Evolutionary conservation across 1,140 invertebrate genomes (phyloP).

Genomic region (Phocides pigmalion): DNA sequence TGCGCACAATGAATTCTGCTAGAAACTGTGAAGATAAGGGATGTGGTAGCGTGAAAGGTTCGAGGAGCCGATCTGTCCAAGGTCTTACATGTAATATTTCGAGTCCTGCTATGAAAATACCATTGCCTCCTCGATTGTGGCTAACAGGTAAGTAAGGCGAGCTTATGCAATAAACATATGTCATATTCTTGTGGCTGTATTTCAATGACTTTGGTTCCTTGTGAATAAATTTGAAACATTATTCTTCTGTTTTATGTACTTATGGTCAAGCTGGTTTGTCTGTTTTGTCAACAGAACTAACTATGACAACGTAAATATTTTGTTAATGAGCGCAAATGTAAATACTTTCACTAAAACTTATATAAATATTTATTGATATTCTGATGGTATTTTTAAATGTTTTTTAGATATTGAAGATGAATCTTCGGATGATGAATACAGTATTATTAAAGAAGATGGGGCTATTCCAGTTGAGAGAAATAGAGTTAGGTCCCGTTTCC

Average conservation of each 20-base stretch:
- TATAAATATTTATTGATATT: not conserved
- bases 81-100: slow-evolving; percentile 56
- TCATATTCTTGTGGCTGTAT: slow-evolving; percentile 4
- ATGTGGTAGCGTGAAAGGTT: slow-evolving; percentile 40
- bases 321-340: not conserved
- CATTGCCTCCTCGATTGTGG: slow-evolving; percentile 76
- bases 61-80: slow-evolving; percentile 73
- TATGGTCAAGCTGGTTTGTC: not conserved
- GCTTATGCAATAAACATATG: slow-evolving; percentile 56
- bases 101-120: slow-evolving; percentile 74
- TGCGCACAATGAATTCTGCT: slow-evolving; percentile 60
- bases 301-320: not conserved
- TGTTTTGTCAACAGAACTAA: not conserved
- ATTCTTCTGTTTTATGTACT: not conserved
- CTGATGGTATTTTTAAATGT: not conserved
- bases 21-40: slow-evolving; percentile 43
- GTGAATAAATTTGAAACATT: not conserved
- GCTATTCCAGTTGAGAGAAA: slow-evolving; percentile 53
- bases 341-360: slow-evolving; percentile 23
- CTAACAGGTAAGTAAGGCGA: slow-evolving; percentile 64
- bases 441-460: slow-evolving; percentile 58
- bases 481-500: slow-evolving; percentile 66
- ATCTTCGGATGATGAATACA: slow-evolving; percentile 72
- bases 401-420: slow-evolving; percentile 71
- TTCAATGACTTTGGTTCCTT: not conserved